Evolutionary conservation across 2,113 vertebrate species (phyloP).

Genomic region (Hyla sarda): DNA sequence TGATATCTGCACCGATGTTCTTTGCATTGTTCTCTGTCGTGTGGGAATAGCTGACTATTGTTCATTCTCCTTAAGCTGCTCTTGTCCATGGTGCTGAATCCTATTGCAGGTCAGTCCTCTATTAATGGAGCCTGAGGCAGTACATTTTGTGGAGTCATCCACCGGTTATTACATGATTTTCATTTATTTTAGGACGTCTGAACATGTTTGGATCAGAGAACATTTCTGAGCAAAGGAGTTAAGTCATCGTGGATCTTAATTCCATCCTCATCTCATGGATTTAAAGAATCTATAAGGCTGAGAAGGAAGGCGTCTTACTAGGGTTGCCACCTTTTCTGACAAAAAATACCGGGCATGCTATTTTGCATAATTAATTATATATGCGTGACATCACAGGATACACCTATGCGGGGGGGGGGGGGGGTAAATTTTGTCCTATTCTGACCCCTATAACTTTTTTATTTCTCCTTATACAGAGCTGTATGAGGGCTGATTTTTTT

Average conservation of each 20-base stretch:
- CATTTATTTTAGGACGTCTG: neutral
- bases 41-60: neutral
- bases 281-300: neutral
- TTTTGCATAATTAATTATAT: too few species aligned
- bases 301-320: neutral
- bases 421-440: too few species aligned
- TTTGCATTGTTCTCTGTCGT: constrained; percentile 3
- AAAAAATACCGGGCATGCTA: too few species aligned
- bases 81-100: constrained; percentile 56
- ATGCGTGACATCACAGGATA: too few species aligned
- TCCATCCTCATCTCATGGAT: neutral
- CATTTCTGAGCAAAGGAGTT: neutral
- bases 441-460: too few species aligned
- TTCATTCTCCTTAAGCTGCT: neutral
- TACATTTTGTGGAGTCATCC: neutral
- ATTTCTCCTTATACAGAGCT: too few species aligned
- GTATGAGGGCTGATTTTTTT: too few species aligned
- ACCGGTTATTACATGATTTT: neutral
- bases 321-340: too few species aligned
- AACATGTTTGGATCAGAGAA: neutral
- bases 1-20: neutral
- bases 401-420: too few species aligned
- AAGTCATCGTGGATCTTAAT: neutral
- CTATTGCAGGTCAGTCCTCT: neutral
- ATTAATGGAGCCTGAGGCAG: neutral